Base-by-base conservation (phyloP, 1,140 invertebrate genomes). In the Latrodectus geometricus region DNA sequence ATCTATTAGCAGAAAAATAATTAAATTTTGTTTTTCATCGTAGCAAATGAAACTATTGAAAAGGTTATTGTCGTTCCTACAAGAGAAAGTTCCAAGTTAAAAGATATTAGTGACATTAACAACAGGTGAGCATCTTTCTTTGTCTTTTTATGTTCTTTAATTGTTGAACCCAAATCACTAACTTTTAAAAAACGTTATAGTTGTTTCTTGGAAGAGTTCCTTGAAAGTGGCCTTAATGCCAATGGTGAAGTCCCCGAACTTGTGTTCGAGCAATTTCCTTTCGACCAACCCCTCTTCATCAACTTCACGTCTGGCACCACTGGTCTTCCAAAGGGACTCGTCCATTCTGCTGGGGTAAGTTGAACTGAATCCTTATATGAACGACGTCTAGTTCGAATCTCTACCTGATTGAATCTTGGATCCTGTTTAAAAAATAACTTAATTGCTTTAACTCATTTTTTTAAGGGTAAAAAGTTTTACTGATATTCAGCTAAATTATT, bases 221-320 rank as follows among this genome's bases (percentile, higher is more conserved):
- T 90, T 14, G 54, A 88, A 65, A 69, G 74, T n/a, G 90, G 88
- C 49, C 68, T 70, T 21, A 72, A 88, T 23, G 65, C 88, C 20
- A 88, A 90, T 85, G 89, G 88, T 15, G 65, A 88, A 14, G 85
- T 89, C 11, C 89, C 90, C 52, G 88, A 89, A 49, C 88, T 93
- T 20, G 80, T 88, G 21, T 94, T 93, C 91, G 91, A 91, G 85
- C 93, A 94, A 89, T 91, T 94, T 12, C 91, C 93, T 2, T 94
- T 94, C 88, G 91, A 92, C 89, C 93, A 94, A 90, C 94, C 94
- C 14, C 89, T 94, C n/a, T 93, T 92, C 89, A 93, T 94, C 69
- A 92, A 94, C 91, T 94, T 93, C 89, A 93, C 92, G 8, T 93
- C 93, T 7, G 94, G 94, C 8, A 94, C 94, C 9, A 94, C 94